A percentile compares a stretch with the other conserved stretches of the same genome.
Conservation (phyloP, 2,888 invertebrate species). For the Xylophagus ater region DNA sequence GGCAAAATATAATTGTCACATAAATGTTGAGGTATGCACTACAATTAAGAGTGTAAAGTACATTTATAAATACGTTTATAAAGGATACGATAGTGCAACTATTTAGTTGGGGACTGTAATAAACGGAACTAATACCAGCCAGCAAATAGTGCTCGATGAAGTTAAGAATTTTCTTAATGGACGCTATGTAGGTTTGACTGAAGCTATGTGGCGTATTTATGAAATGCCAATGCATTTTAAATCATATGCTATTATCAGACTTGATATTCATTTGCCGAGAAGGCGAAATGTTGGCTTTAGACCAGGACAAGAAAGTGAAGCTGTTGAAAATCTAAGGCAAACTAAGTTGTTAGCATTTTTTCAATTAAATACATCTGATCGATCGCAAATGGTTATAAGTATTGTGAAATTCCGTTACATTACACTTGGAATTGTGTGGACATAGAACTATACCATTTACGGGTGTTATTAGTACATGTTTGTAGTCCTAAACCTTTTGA, state of each 20-base stretch:
- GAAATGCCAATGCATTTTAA: conserved; percentile 21
- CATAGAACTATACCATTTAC: no score
- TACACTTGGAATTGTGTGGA: no score
- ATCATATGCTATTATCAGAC: conserved; percentile 25
- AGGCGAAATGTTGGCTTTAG: conserved; percentile 20
- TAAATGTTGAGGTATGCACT: conserved; percentile 26
- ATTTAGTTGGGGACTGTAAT: conserved; percentile 7
- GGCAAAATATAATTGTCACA: conserved; percentile 23
- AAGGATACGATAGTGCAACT: conserved; percentile 22
- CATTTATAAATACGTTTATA: conserved; percentile 24
- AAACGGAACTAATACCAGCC: conserved; percentile 1
- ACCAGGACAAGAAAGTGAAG: conserved; percentile 12
- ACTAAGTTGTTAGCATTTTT: conserved; percentile 13
- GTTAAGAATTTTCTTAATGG: conserved; percentile 24
- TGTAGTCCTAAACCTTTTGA: no score
- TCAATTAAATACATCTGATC: no score
- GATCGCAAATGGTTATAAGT: no score
- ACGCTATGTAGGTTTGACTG: conserved; percentile 28
- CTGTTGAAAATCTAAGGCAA: conserved; percentile 8
- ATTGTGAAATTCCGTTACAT: no score
- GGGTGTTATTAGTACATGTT: no score
- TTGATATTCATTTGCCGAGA: conserved; percentile 29
- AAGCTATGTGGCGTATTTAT: conserved; percentile 30
- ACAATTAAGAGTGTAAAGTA: conserved; percentile 24
- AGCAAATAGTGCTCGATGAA: conserved; percentile 22